Base-by-base conservation (phyloP, 2,888 invertebrate species). In the Lithophane socia region DNA sequence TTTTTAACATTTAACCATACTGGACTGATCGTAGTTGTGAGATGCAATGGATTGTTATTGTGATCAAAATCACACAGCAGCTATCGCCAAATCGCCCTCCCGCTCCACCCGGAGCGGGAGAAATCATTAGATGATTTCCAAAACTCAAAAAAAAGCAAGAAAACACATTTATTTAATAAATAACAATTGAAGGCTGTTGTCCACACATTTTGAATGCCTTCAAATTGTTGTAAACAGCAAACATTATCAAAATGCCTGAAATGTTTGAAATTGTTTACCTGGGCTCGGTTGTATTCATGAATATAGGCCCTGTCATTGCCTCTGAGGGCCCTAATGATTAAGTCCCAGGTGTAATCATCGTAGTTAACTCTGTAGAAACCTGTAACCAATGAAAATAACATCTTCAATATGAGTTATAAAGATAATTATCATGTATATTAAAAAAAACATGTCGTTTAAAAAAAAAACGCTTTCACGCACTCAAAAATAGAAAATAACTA, bases 311-410 rank as follows among this genome's bases (percentile, higher is more conserved):
- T 93, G 24, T 89, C 77, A 77, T 47, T 80, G 1, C 84, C n/a
- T 86, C 93, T 90, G 75, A 97, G 90, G 47, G 96, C 97, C 2
- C 92, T 75, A 3, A 92, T 91, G 61, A 97, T 96, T 29, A 95
- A 92, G 1, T 95, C 85, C 98, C 97, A 98, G 0, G 97, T 97
- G 68, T 93, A 92, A 1, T 91, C 89, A 86, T 98, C 97, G 86
- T 98, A 98, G 89, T 97, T 97, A 0, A 98, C 98, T 88, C 98
- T 96, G 88, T 98, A 98, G 91, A 96, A 98, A 82, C 97, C 98
- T 97, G 85, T 68, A 47, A 64, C 18, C 44, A 64, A 73, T 52
- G 1, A 21, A 58, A 44, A 49, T 18, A 16, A 13, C 16, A 58
- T 68, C 3, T 58, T 56, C 16, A 56, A 8, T 29, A 56, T 21